Evolutionary conservation across 2,113 vertebrate species (phyloP).

Genomic region (Athene noctua): DNA sequence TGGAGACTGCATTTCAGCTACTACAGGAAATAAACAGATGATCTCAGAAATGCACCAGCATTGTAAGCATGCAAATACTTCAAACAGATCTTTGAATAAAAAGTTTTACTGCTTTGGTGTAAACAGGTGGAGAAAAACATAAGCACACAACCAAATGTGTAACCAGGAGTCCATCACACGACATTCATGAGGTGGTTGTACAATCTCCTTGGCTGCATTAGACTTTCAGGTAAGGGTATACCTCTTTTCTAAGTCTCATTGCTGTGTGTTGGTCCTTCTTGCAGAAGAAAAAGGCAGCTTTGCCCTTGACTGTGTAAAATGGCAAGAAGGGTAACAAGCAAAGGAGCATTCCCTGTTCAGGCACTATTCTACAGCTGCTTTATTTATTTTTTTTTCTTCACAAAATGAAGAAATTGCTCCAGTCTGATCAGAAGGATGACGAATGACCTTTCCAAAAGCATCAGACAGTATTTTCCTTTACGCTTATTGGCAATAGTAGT

Average conservation of each 20-base stretch:
- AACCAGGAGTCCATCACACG: accelerated
- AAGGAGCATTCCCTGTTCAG: neutral
- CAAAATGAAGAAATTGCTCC: neutral
- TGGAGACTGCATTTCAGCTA: neutral
- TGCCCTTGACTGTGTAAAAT: neutral
- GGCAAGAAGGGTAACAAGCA: accelerated
- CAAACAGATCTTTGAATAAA: neutral
- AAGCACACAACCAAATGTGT: accelerated
- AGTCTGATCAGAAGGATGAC: neutral
- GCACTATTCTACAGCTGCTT: neutral
- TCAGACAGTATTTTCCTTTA: neutral
- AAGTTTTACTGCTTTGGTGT: neutral
- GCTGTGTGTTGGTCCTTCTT: neutral
- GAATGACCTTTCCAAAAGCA: neutral
- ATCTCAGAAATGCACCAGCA: neutral
- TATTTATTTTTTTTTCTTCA: neutral
- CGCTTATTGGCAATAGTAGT: neutral
- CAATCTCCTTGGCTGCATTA: neutral
- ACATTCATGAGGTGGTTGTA: neutral
- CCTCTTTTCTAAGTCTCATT: neutral
- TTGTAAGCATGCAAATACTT: neutral
- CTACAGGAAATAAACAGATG: neutral
- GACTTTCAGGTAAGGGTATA: neutral
- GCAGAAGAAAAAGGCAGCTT: neutral
- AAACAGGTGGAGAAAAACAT: neutral